Evolutionary conservation across 2,113 vertebrate species (phyloP).

Genomic region (Formicarius rufipectus): DNA sequence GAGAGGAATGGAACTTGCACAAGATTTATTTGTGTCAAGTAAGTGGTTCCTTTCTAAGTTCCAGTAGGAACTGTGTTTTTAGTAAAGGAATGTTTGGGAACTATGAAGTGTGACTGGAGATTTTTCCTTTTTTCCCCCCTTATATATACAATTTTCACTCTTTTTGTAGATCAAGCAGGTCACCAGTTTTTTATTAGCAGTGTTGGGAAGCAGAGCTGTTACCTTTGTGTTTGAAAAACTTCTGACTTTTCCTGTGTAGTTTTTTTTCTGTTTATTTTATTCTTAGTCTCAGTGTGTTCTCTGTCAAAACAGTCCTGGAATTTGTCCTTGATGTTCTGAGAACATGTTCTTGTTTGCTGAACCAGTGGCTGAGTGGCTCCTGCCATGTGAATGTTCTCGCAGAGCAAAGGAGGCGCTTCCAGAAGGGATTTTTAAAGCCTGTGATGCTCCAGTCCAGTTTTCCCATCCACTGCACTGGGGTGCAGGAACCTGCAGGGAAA

Average conservation of each 20-base stretch:
- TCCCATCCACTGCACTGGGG: accelerated
- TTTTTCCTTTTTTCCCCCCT: accelerated
- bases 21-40: constrained; percentile 98
- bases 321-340: background rate
- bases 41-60: background rate
- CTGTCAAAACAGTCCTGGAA: background rate
- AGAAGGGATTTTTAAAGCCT: background rate
- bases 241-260: background rate
- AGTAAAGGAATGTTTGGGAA: background rate
- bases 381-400: background rate
- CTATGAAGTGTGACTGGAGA: background rate
- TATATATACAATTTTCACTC: background rate
- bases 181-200: background rate
- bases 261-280: background rate
- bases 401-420: background rate
- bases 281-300: background rate
- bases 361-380: background rate
- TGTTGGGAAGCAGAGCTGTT: background rate
- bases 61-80: accelerated
- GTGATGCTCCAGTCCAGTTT: background rate
- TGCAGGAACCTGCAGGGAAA: background rate
- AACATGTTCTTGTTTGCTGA: background rate
- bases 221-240: background rate
- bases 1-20: constrained; percentile 96
- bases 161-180: background rate